Evolutionary conservation across 2,888 invertebrate genomes (phyloP).

Genomic region (Lomographa bimaculata): DNA sequence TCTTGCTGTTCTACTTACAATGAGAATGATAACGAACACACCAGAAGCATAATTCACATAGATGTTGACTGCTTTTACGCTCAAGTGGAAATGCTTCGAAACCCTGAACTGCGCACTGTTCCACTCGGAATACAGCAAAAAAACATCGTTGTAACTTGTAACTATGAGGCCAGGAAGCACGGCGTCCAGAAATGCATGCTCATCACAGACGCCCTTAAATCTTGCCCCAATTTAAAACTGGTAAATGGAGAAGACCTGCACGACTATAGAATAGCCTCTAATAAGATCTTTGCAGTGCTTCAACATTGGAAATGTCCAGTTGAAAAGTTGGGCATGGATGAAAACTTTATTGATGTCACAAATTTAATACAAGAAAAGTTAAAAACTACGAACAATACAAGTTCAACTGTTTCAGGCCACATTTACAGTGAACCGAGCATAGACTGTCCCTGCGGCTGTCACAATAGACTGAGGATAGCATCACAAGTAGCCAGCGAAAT

Average conservation of each 20-base stretch:
- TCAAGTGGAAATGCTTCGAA: constrained; percentile 91
- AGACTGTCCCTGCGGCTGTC: constrained; percentile 90
- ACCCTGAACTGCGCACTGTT: constrained; percentile 85
- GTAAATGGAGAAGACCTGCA: constrained; percentile 93
- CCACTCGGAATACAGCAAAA: constrained; percentile 94
- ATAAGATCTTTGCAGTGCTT: constrained; percentile 88
- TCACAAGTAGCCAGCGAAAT: constrained; percentile 91
- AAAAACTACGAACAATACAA: constrained; percentile 58
- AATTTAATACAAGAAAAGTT: constrained; percentile 83
- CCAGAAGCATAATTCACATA: constrained; percentile 89
- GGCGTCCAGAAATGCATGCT: constrained; percentile 92
- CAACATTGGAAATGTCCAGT: constrained; percentile 89
- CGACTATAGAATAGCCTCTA: constrained; percentile 90
- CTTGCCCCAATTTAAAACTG: constrained; percentile 89
- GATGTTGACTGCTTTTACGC: constrained; percentile 94
- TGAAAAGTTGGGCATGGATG: constrained; percentile 93
- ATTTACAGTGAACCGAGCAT: constrained; percentile 80
- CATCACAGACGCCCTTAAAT: constrained; percentile 87
- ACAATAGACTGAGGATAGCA: constrained; percentile 86
- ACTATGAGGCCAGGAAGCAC: constrained; percentile 90
- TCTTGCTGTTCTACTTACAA: constrained; percentile 69
- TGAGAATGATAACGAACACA: constrained; percentile 78
- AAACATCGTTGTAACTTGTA: constrained; percentile 92
- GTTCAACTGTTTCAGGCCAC: constrained; percentile 79
- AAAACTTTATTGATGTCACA: constrained; percentile 92